These are phyloP conservation scores for Nestor notabilis DNA, from an alignment of 2,113 vertebrate species.

Conservation along the genomic window DNA sequence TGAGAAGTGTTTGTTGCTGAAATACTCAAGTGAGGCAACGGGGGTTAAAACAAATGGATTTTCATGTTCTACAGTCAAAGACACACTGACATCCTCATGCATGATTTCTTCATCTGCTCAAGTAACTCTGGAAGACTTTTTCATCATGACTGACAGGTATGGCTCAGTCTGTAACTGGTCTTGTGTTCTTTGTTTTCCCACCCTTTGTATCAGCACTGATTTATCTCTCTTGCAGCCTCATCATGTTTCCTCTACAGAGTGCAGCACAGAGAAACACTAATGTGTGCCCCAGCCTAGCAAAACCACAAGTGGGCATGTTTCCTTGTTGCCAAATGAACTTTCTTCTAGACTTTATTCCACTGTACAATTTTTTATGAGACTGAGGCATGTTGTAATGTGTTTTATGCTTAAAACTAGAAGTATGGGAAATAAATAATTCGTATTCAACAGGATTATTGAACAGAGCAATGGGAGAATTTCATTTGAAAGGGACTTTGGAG, in stretches of 20 bases:
- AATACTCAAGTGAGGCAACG: conserved; percentile 4
- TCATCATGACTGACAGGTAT: neutral
- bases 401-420: neutral
- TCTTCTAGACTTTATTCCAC: neutral
- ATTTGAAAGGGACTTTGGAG: neutral
- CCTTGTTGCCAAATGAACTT: neutral
- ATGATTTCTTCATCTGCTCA: conserved; percentile 47
- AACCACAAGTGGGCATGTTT: neutral
- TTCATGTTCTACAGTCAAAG: conserved; percentile 34
- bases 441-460: neutral
- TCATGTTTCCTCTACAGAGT: neutral
- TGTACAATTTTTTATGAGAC: neutral
- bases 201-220: neutral
- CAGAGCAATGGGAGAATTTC: neutral
- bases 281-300: neutral
- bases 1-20: neutral
- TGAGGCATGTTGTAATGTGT: neutral
- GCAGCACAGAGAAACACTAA: neutral
- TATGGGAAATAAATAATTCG: neutral
- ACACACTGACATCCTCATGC: conserved; percentile 39
- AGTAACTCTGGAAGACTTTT: conserved; percentile 18
- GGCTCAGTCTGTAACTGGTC: neutral
- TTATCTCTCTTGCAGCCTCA: neutral
- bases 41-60: conserved; percentile 31
- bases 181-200: neutral